Base-by-base conservation (phyloP, 2,888 invertebrate species). In the Epirrita christyi region DNA sequence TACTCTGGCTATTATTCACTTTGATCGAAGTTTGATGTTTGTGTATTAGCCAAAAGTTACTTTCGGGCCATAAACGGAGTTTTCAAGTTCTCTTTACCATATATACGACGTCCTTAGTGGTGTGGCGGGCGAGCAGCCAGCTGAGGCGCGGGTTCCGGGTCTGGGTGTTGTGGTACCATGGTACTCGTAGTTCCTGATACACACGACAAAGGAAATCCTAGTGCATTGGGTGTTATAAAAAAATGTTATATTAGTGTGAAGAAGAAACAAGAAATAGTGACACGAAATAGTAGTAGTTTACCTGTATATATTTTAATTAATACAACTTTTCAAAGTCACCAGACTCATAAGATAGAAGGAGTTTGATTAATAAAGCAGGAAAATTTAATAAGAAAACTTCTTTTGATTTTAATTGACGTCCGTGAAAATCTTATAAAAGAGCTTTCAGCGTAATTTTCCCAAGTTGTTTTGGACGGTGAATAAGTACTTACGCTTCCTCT, bases 1-100 rank as follows among this genome's bases (percentile, higher is more conserved):
- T 74, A 66, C 67, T 68, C 63, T 60, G 58, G 74, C 70, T 77
- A 84, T 86, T 80, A 82, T 71, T 83, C 83, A 85, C 78, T 73
- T 68, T 69, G 74, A 70, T 70, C 65, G 61, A 66, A 68, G 63
- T 67, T 64, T 68, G 60, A 63, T 64, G 67, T 67, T 59, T 58
- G 65, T 66, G 67, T 29, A 29, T 9, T 48, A 53, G 52, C 48
- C 4, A 21, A 21, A 59, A 61, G 53, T 63, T 59, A 53, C 60
- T 65, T 61, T 56, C 34, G 43, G 32, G 42, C 58, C 44, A 60
- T 63, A 62, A 66, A 62, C 52, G 54, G 55, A 49, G 53, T 66
- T 65, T 63, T 56, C 54, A 52, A 55, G 52, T 58, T 21, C 2
- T 21, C n/a, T n/a, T n/a, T n/a, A n/a, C n/a, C n/a, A n/a, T n/a